phyloP scores from a whole-genome alignment of 2,113 vertebrate genomes.

The Etheostoma spectabile region DNA sequence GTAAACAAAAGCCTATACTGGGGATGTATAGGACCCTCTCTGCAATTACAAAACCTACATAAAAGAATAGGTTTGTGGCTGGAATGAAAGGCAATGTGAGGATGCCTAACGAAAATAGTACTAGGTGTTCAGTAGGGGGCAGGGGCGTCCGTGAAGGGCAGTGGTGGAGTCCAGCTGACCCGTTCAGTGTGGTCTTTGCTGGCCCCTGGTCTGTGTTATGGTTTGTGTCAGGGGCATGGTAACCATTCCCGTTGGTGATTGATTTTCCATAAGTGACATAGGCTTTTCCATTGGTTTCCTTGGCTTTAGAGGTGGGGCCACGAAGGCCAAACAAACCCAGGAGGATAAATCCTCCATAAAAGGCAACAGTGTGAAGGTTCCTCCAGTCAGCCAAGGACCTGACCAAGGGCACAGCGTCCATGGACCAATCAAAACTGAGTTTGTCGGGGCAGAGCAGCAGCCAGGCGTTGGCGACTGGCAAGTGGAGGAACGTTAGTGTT shows the following conservation, averaged over 20 bases:
- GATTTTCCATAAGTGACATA: constrained; percentile 88
- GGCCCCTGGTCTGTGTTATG: constrained; percentile 80
- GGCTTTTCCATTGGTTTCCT: constrained; percentile 87
- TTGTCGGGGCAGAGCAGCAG: constrained; percentile 94
- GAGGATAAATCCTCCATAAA: constrained; percentile 89
- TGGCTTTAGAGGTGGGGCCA: constrained; percentile 66
- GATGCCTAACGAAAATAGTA: constrained; percentile 91
- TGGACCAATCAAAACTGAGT: constrained; percentile 99
- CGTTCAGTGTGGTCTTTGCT: constrained; percentile 63
- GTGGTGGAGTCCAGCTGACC: constrained; percentile 73
- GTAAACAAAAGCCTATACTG: constrained; percentile 97
- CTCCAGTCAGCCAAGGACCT: constrained; percentile 91
- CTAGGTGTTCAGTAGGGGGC: constrained; percentile 92
- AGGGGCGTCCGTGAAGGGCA: constrained; percentile 81
- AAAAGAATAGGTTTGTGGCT: constrained; percentile 98
- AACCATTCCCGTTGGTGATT: constrained; percentile 92
- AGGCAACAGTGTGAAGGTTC: constrained; percentile 94
- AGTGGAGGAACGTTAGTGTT: constrained; percentile 92
- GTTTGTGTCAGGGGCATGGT: constrained; percentile 86
- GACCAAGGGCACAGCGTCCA: constrained; percentile 97
- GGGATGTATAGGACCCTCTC: constrained; percentile 99
- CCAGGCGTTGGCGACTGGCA: constrained; percentile 95
- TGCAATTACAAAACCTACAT: constrained; percentile 98
- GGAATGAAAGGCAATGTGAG: constrained; percentile 94
- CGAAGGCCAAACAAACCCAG: constrained; percentile 88